Evolutionary conservation across 2,797 vertebrate species (phyloP).

Genomic region (Hypotaenidia okinawae): DNA sequence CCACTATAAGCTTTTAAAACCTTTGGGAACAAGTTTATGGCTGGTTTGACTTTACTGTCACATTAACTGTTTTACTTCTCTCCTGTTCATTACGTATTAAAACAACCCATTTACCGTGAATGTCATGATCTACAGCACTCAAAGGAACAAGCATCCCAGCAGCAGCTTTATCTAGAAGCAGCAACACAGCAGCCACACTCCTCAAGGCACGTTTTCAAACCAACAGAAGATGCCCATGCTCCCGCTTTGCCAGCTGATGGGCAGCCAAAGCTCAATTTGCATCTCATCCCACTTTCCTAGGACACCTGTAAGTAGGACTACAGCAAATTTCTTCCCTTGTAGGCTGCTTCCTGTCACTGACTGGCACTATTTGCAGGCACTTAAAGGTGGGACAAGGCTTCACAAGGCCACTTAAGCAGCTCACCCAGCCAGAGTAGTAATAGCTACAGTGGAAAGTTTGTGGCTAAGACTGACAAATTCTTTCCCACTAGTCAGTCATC

Average conservation of each 20-base stretch:
- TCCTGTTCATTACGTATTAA: background rate
- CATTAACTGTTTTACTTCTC: background rate
- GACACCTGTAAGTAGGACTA: background rate
- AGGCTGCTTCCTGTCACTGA: background rate
- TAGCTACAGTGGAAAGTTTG: background rate
- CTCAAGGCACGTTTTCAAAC: background rate
- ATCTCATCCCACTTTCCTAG: background rate
- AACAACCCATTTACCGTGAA: background rate
- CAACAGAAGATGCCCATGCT: background rate
- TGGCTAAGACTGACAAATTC: background rate
- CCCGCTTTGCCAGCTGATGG: background rate
- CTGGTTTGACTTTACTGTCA: conserved; percentile 5
- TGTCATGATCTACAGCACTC: background rate
- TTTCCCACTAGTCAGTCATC: background rate
- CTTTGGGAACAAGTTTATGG: background rate
- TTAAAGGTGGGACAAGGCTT: background rate
- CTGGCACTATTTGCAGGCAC: background rate
- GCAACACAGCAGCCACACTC: accelerated
- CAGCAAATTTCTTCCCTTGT: background rate
- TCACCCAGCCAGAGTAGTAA: background rate
- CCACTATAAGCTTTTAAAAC: background rate
- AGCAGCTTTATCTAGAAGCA: background rate
- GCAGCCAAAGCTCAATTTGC: background rate
- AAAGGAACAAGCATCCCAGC: background rate
- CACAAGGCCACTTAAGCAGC: background rate